phyloP scores from a whole-genome alignment of 2,888 invertebrate genomes.

The Nomada fabriciana region DNA sequence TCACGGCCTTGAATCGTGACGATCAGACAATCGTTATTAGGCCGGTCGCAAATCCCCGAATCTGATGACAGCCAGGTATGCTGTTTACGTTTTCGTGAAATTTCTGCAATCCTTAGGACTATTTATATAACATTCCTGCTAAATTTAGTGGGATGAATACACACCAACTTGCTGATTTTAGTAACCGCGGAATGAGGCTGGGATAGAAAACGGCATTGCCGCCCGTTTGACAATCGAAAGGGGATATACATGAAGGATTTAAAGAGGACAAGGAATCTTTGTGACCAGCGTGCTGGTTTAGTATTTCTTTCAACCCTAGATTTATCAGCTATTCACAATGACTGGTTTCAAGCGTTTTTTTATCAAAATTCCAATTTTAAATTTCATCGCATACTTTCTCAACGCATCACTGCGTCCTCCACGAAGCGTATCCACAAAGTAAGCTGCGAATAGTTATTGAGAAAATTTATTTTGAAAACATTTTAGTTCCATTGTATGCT shows the following conservation, averaged over 20 bases:
- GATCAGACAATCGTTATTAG: slow-evolving; percentile 42
- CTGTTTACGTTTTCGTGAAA: slow-evolving; percentile 75
- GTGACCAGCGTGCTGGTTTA: background rate
- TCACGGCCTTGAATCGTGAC: slow-evolving; percentile 4
- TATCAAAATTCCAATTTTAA: too few relatives aligned
- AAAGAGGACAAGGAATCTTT: background rate
- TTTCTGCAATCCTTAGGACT: slow-evolving; percentile 74
- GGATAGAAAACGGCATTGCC: slow-evolving; percentile 40
- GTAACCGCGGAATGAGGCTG: slow-evolving; percentile 43
- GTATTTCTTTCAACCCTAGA: background rate
- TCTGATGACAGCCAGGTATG: slow-evolving; percentile 58
- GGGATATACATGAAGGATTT: background rate
- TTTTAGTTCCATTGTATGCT: too few relatives aligned
- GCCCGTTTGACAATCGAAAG: slow-evolving; percentile 9
- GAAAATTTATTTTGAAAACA: background rate
- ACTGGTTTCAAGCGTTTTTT: too few relatives aligned
- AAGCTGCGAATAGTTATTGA: background rate
- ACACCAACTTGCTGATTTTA: slow-evolving; percentile 45
- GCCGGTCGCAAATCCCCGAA: slow-evolving; percentile 40
- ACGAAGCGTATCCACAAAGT: too few relatives aligned
- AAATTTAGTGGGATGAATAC: slow-evolving; percentile 72
- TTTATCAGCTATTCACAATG: too few relatives aligned
- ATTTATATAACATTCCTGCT: slow-evolving; percentile 77
- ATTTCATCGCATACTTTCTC: background rate
- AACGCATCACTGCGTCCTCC: background rate